A percentile compares a stretch with the other conserved stretches of the same genome.
phyloP scores from a whole-genome alignment of 2,113 vertebrate genomes.

The Paradoxurus hermaphroditus region DNA sequence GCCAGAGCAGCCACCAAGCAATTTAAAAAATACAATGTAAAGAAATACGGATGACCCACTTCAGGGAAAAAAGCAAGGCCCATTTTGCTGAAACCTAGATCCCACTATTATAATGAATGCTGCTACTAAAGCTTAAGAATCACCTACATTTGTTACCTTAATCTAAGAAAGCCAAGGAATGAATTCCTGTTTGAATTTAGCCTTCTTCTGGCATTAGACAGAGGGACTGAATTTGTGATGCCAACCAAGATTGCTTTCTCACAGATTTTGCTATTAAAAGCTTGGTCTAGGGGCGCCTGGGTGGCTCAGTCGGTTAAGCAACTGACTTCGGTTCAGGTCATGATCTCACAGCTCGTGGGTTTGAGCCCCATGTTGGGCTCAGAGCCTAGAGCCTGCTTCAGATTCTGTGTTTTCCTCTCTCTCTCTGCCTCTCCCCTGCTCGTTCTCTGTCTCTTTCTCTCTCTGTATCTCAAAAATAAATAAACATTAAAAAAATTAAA shows the following conservation, averaged over 20 bases:
- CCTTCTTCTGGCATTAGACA: not conserved
- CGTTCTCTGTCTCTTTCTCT: too few species aligned
- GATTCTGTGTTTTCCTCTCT: too few species aligned
- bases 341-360: too few species aligned
- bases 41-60: not conserved
- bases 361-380: too few species aligned
- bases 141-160: not conserved
- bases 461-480: too few species aligned
- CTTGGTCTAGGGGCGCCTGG: too few species aligned
- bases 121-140: not conserved
- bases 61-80: not conserved
- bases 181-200: not conserved
- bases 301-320: too few species aligned
- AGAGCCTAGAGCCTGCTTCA: too few species aligned
- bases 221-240: not conserved
- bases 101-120: not conserved
- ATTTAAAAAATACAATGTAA: not conserved
- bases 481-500: too few species aligned
- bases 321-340: too few species aligned
- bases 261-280: not conserved
- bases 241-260: not conserved
- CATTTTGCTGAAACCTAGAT: not conserved
- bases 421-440: too few species aligned
- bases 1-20: not conserved
- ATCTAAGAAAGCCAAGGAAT: not conserved